Evolutionary conservation across 2,113 vertebrate genomes (phyloP), one percentile per base, ranked within the genome.

Genomic region (Passer domesticus): DNA sequence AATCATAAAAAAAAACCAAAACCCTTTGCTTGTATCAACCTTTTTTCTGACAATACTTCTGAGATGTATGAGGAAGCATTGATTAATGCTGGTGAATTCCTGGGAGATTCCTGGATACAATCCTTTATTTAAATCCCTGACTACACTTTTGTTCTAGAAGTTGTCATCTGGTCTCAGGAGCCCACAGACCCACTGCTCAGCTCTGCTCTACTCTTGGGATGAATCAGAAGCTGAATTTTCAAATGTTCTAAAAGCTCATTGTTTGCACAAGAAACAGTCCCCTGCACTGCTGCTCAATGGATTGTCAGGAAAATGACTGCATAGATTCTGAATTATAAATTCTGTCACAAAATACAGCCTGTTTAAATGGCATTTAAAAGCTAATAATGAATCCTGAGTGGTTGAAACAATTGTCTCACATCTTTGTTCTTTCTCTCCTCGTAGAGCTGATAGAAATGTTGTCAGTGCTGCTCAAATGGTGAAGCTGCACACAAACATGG

Each of bases 261-360:
- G 10, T 69, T 95, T 83, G 68, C 60, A 70, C n/a, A 67, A 63
- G 56, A 72, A 75, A 30, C 14, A 53, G 22, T 46, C 44, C 60
- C 87, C 89, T 72, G n/a, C 16, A 21, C 37, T 49, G 30, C 77
- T 87, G 41, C 77, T 83, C 41, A 75, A 43, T 60, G 56, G 60
- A 47, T 47, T 86, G 70, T 77, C 83, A 95, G 59, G 37, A 82
- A 89, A 84, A 68, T 58, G 19, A 89, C 56, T 92, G 33, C 19
- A 19, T 2, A 46, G 53, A n/a, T 49, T 39, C 20, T 41, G 69
- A 69, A 90, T 68, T 91, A 20, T 25, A 72, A 93, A n/a, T 83
- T 87, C 58, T 87, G 82, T 63, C 73, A 89, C 59, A 92, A 92
- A 96, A 89, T 31, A 15, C 30, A 92, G 21, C 46, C 52, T 92